Base-by-base conservation (phyloP, 1,140 invertebrate genomes). In the Eueides isabella region DNA sequence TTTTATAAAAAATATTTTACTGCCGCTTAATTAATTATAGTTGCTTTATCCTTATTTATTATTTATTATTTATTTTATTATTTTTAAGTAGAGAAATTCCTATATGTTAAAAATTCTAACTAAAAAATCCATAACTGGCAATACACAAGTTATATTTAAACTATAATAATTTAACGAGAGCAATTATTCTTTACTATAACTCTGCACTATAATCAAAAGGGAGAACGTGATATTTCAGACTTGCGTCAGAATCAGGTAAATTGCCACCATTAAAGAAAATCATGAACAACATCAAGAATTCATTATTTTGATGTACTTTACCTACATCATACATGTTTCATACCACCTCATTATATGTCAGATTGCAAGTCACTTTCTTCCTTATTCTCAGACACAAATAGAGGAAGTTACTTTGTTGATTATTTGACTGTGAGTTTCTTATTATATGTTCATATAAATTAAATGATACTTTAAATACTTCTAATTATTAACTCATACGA, bases 221-320 rank as follows among this genome's bases (percentile, higher is more conserved):
- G 48, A 61, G 75, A 80, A 83, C 83, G 84, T 84, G 85, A 84
- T 82, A 79, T 83, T 86, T 82, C 81, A 85, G 80, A 75, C 74
- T 82, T 82, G 78, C 80, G 79, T 80, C 79, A 84, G 81, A 77
- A 80, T 82, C 79, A 81, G 78, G 80, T 81, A 84, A 87, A 89
- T 89, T 85, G 80, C 80, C 76, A 82, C 81, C 85, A 89, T 89
- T 81, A 86, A 77, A 84, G 78, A 78, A 81, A 84, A 83, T 80
- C 80, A 84, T 83, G 77, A 79, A 78, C 82, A 79, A 75, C 79
- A 85, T 84, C 80, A 77, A 78, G 69, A 77, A 80, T 80, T 80
- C 79, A 85, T 85, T 85, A 83, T 78, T 80, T 81, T 78, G 79
- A 83, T 80, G 76, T 78, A 77, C 44, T 55, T 55, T 55, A 55